These are phyloP conservation scores for Temnothorax longispinosus DNA, from an alignment of 1,140 invertebrate genomes.

Conservation along the genomic window DNA sequence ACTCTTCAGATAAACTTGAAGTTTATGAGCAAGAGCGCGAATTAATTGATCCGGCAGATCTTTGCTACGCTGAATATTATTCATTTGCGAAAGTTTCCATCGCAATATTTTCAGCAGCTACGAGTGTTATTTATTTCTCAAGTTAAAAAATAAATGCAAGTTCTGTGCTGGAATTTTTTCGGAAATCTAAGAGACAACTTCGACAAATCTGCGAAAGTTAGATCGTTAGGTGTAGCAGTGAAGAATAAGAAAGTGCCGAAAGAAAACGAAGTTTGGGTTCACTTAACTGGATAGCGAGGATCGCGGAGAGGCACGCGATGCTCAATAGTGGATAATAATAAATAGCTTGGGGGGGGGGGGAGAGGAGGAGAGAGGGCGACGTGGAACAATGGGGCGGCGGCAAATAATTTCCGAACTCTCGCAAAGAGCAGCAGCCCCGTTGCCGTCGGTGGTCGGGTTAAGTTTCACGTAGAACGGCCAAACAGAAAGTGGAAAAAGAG, in stretches of 20 bases:
- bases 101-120: neutral
- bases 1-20: neutral
- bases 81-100: neutral
- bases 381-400: constrained; percentile 70
- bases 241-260: constrained; percentile 48
- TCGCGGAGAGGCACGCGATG: constrained; percentile 60
- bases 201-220: constrained; percentile 30
- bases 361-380: constrained; percentile 10
- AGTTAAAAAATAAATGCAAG: neutral
- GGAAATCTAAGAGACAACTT: neutral
- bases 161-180: neutral
- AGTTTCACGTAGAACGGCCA: constrained; percentile 65
- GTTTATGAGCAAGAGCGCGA: neutral
- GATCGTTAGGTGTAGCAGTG: constrained; percentile 43
- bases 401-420: constrained; percentile 76
- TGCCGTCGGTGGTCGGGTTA: constrained; percentile 59
- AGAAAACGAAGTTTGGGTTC: constrained; percentile 73
- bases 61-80: neutral
- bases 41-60: neutral
- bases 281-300: constrained; percentile 66
- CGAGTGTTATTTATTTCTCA: neutral
- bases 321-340: constrained; percentile 80
- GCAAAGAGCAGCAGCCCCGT: constrained; percentile 62
- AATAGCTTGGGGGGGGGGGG: constrained; percentile 68
- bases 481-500: constrained; percentile 62